Evolutionary conservation across 2,888 invertebrate species (phyloP).

Genomic region (Sphinx pinastri): DNA sequence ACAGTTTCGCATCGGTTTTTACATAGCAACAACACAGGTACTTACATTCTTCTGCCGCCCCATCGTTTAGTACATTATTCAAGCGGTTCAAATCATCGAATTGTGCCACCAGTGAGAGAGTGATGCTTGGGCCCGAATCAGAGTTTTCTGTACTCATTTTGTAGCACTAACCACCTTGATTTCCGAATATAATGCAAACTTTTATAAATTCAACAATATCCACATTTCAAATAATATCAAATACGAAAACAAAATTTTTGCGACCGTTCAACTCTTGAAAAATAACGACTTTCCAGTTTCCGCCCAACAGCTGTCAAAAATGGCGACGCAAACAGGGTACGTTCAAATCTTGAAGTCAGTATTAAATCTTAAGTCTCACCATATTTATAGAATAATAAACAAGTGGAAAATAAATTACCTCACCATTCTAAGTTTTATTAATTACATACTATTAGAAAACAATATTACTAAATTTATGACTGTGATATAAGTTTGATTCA

Average conservation of each 20-base stretch:
- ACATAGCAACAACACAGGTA: slow-evolving; percentile 32
- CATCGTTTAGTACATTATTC: slow-evolving; percentile 86
- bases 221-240: slow-evolving; percentile 35
- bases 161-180: slow-evolving; percentile 21
- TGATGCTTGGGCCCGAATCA: slow-evolving; percentile 64
- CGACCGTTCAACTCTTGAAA: slow-evolving; percentile 39
- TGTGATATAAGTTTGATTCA: neutral
- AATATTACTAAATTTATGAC: neutral
- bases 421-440: neutral
- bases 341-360: slow-evolving; percentile 30
- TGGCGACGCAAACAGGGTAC: slow-evolving; percentile 30
- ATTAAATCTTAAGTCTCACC: neutral
- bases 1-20: neutral
- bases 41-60: slow-evolving; percentile 88
- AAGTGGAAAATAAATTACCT: neutral
- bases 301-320: slow-evolving; percentile 29
- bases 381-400: neutral
- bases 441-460: neutral
- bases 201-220: slow-evolving; percentile 15
- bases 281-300: slow-evolving; percentile 47
- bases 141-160: slow-evolving; percentile 77
- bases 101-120: slow-evolving; percentile 86
- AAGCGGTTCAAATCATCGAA: slow-evolving; percentile 89
- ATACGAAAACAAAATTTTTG: slow-evolving; percentile 21
- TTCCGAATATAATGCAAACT: neutral